phyloP scores from a whole-genome alignment of 2,113 vertebrate species.

The Pygoscelis antarcticus region DNA sequence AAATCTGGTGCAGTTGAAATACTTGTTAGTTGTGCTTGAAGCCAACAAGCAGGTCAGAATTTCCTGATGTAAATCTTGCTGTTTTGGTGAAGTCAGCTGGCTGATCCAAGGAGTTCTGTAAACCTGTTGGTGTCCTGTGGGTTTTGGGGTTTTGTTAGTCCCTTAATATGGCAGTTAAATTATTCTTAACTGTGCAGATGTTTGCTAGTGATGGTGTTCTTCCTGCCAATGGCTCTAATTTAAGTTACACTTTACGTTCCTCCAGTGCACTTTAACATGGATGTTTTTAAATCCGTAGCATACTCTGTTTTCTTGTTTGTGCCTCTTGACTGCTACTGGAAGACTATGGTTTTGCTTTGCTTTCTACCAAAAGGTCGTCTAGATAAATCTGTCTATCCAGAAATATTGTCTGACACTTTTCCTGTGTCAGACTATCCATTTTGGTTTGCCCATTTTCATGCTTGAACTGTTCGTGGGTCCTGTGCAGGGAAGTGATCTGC shows the following conservation, averaged over 20 bases:
- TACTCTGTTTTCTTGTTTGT: neutral
- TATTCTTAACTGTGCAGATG: no score
- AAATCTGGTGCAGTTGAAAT: neutral
- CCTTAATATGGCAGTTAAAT: neutral
- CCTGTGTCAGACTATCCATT: neutral
- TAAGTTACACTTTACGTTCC: neutral
- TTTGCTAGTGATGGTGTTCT: neutral
- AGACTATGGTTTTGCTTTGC: neutral
- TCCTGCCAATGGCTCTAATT: neutral
- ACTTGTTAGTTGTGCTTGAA: neutral
- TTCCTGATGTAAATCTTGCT: neutral
- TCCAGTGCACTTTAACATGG: neutral
- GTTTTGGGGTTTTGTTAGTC: neutral
- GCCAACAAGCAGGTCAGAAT: no score
- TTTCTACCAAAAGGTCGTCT: neutral
- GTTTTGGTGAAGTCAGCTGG: neutral
- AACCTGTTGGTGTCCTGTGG: neutral
- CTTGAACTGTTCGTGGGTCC: neutral
- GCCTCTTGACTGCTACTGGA: neutral
- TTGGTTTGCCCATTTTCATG: neutral
- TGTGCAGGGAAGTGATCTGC: neutral
- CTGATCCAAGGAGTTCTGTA: neutral
- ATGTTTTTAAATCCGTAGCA: neutral
- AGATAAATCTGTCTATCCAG: neutral
- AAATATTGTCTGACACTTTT: neutral